Evolutionary conservation across 2,113 vertebrate genomes (phyloP).

Genomic region (Onychostruthus taczanowskii): DNA sequence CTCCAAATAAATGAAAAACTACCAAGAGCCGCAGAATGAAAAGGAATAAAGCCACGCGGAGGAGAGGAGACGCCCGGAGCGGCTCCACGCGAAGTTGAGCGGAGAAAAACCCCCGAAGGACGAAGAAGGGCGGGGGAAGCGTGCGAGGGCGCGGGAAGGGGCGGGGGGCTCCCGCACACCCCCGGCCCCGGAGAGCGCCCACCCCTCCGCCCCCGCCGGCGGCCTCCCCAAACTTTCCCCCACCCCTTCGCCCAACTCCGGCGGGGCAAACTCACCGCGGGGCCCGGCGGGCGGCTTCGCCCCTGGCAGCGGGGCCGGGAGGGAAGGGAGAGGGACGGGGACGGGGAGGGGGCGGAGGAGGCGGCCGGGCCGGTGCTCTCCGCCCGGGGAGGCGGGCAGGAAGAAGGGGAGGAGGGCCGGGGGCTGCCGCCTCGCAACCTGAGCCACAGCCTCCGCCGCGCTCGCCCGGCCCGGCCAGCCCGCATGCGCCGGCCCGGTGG

Average conservation of each 20-base stretch:
- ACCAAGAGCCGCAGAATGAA: neutral
- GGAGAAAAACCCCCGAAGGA: neutral
- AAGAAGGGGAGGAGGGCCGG: neutral
- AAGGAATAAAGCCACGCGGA: neutral
- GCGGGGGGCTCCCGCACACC: neutral
- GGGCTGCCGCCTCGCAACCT: neutral
- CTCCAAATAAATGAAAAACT: neutral
- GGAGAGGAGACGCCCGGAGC: neutral
- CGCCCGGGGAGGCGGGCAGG: neutral
- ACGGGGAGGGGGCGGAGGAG: neutral
- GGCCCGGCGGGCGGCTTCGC: slow-evolving; percentile 31
- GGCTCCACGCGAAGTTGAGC: neutral
- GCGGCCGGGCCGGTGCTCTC: neutral
- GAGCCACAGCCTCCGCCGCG: neutral
- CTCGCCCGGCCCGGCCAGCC: neutral
- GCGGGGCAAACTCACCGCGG: slow-evolving; percentile 27
- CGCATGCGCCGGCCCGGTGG: neutral
- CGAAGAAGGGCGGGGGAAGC: neutral
- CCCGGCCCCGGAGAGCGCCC: neutral
- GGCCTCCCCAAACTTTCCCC: neutral
- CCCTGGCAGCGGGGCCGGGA: slow-evolving; percentile 7
- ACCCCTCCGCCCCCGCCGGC: neutral
- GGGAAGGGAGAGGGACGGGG: neutral
- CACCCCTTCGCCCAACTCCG: slow-evolving; percentile 51
- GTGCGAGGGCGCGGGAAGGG: neutral